phyloP scores from a whole-genome alignment of 2,113 vertebrate species.

The Monarcha castaneiventris region DNA sequence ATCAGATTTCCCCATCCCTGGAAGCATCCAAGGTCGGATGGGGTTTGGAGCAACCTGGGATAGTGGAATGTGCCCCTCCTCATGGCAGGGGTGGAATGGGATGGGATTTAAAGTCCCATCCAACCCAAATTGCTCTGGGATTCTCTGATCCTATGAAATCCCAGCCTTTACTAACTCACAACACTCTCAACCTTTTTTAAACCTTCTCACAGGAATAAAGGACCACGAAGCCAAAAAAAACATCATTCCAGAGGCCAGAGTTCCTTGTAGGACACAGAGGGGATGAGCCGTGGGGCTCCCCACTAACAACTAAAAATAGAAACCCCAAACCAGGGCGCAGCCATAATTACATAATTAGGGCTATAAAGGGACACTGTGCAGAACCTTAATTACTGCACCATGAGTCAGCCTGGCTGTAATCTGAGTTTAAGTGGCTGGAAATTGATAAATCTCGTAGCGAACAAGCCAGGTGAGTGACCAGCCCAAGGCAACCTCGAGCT shows the following conservation, averaged over 20 bases:
- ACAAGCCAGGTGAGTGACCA: not conserved
- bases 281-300: not conserved
- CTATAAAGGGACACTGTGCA: not conserved
- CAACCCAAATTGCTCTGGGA: not conserved
- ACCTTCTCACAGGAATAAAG: not conserved
- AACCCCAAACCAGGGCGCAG: not conserved
- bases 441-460: not conserved
- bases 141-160: not conserved
- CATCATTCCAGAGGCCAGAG: not conserved
- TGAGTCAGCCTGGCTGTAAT: not conserved
- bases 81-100: not conserved
- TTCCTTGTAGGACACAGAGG: fast-evolving
- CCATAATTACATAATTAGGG: not conserved
- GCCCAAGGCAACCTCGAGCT: not conserved
- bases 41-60: not conserved
- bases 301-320: not conserved
- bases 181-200: not conserved
- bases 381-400: not conserved
- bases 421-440: not conserved
- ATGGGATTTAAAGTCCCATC: not conserved
- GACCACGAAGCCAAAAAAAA: fast-evolving
- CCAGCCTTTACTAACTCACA: not conserved
- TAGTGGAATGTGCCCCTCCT: not conserved
- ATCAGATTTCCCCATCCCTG: not conserved
- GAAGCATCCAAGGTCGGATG: not conserved